phyloP scores from a whole-genome alignment of 2,113 vertebrate species.

The Zosterops lateralis region DNA sequence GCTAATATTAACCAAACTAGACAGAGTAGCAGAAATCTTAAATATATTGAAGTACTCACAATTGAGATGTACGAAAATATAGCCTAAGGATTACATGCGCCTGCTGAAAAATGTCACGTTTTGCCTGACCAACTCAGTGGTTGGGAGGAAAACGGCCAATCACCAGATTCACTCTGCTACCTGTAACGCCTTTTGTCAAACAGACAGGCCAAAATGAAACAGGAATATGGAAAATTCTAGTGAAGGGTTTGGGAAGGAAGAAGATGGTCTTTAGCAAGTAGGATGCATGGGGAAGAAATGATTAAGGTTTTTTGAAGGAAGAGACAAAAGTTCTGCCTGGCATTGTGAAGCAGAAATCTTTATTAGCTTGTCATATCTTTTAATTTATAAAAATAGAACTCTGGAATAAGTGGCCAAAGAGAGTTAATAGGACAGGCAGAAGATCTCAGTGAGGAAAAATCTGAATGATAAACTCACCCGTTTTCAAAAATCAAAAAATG shows the following conservation, averaged over 20 bases:
- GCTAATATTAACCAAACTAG: not conserved
- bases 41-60: not conserved
- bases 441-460: not conserved
- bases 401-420: not conserved
- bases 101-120: not conserved
- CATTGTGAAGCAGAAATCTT: not conserved
- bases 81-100: not conserved
- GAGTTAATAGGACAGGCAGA: not conserved
- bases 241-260: not conserved
- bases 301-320: accelerated
- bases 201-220: not conserved
- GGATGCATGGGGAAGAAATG: not conserved
- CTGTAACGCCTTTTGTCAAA: not conserved
- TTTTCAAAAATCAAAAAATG: not conserved
- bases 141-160: not conserved
- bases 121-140: not conserved
- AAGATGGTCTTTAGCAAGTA: not conserved
- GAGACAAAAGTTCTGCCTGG: accelerated
- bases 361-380: not conserved
- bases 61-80: not conserved
- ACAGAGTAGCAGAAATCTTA: not conserved
- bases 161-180: not conserved
- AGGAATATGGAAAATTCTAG: not conserved
- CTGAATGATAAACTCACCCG: accelerated
- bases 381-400: not conserved